Evolutionary conservation across 2,888 invertebrate genomes (phyloP).

Genomic region (Machimus rusticus): DNA sequence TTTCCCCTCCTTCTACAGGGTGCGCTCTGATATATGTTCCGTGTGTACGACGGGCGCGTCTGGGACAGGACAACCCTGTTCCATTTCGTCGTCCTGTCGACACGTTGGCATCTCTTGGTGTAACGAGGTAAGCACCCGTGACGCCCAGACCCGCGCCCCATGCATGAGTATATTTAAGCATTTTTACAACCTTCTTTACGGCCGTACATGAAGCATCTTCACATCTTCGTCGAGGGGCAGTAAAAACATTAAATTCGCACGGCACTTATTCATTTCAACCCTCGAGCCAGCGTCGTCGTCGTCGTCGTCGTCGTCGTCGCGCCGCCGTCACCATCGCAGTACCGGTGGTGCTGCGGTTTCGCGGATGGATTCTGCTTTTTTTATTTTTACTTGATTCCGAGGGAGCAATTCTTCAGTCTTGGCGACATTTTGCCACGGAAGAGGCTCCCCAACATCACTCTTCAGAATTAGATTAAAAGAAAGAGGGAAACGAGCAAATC

Average conservation of each 20-base stretch:
- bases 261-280: not conserved
- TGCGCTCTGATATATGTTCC: not conserved
- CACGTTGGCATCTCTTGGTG: not conserved
- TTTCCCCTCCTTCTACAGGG: not conserved
- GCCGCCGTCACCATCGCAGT: not conserved
- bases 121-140: not conserved
- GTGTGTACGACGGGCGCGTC: not conserved
- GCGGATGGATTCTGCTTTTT: not conserved
- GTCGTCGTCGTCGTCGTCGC: not conserved
- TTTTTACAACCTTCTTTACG: constrained; percentile 24
- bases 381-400: not conserved
- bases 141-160: not conserved
- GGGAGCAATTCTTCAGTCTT: not conserved
- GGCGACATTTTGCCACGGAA: not conserved
- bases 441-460: not conserved
- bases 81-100: not conserved
- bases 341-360: not conserved
- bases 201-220: constrained; percentile 9
- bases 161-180: constrained; percentile 19
- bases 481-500: not conserved
- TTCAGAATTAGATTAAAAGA: constrained; percentile 10
- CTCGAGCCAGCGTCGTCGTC: not conserved
- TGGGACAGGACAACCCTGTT: not conserved
- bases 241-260: constrained; percentile 10
- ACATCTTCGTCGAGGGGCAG: not conserved